Evolutionary conservation across 2,113 vertebrate genomes (phyloP).

Genomic region (Electrona antarctica): DNA sequence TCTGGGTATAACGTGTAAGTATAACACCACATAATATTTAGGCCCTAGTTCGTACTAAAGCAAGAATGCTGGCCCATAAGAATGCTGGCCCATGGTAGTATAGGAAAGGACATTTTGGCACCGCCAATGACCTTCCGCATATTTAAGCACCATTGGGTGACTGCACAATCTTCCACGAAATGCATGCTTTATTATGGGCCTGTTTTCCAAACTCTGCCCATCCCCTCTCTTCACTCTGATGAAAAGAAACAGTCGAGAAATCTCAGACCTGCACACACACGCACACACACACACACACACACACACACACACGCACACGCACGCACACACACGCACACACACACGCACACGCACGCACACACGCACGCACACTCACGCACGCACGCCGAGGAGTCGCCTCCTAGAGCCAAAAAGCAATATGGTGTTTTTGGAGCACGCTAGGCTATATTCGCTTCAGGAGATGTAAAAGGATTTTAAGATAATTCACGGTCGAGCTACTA

Average conservation of each 20-base stretch:
- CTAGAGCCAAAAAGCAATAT: background rate
- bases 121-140: conserved; percentile 46
- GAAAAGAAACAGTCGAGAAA: conserved; percentile 25
- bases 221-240: conserved; percentile 24
- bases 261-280: background rate
- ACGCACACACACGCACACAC: too few species aligned
- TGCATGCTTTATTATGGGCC: conserved; percentile 45
- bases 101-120: conserved; percentile 27
- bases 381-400: background rate
- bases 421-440: background rate
- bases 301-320: too few species aligned
- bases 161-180: conserved; percentile 46
- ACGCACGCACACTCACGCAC: too few species aligned
- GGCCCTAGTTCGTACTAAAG: conserved; percentile 33
- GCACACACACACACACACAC: too few species aligned
- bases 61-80: conserved; percentile 15
- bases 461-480: background rate
- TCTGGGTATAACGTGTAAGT: conserved; percentile 35
- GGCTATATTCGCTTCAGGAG: background rate
- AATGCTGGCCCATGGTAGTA: conserved; percentile 14
- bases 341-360: too few species aligned
- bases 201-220: conserved; percentile 26
- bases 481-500: too few species aligned
- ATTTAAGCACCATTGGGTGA: conserved; percentile 41
- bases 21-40: conserved; percentile 49